Evolutionary conservation across 2,113 vertebrate species (phyloP).

Genomic region (Tapirus terrestris): DNA sequence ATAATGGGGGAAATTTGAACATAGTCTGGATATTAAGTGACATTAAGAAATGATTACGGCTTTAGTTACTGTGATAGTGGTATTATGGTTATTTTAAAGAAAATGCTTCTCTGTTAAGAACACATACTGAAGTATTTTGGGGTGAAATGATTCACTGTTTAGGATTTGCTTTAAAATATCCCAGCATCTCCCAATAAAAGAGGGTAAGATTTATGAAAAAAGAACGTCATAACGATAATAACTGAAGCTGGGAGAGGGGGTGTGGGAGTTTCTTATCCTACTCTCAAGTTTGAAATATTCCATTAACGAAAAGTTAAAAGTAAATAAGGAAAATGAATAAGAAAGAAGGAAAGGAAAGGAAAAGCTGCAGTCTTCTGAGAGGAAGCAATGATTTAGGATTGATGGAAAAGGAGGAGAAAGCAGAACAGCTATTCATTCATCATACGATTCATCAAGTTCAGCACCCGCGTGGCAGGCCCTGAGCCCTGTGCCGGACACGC

Average conservation of each 20-base stretch:
- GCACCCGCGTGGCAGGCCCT: rapidly evolving
- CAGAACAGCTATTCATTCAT: not conserved
- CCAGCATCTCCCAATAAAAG: not conserved
- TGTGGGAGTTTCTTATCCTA: not conserved
- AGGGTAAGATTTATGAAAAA: not conserved
- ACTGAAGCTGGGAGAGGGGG: not conserved
- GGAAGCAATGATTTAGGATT: not conserved
- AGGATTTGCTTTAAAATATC: not conserved
- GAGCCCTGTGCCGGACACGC: not conserved
- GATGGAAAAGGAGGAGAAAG: not conserved
- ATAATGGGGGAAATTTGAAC: not conserved
- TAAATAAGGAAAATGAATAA: not conserved
- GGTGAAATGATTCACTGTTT: not conserved
- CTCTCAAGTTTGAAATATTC: not conserved
- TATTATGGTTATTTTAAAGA: not conserved
- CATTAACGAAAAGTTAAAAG: not conserved
- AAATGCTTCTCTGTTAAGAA: not conserved
- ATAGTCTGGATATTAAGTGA: not conserved
- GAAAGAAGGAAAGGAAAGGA: not conserved
- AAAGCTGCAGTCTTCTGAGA: not conserved
- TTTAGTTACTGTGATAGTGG: not conserved
- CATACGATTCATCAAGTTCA: not conserved
- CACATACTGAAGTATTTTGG: not conserved
- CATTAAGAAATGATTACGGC: not conserved
- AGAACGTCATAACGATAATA: not conserved